Evolutionary conservation across 1,140 invertebrate genomes (phyloP).

Genomic region (Caenorhabditis inopinata): DNA sequence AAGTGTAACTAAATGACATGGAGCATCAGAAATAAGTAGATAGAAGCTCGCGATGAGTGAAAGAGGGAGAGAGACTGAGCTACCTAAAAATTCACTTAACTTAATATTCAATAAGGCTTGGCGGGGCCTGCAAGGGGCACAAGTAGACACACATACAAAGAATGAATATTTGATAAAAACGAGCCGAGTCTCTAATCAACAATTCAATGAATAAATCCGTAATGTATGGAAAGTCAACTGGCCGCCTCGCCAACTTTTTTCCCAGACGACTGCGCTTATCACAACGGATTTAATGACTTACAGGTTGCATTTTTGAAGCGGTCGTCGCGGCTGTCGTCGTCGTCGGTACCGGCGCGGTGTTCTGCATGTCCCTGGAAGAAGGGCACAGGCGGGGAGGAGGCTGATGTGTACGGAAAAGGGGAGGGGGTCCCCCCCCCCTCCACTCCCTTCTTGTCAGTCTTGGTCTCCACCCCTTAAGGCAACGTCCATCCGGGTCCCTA

Average conservation of each 20-base stretch:
- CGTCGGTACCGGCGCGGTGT: constrained; percentile 23
- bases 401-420: constrained; percentile 24
- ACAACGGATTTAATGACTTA: background rate
- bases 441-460: no score
- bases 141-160: constrained; percentile 30
- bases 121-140: constrained; percentile 17
- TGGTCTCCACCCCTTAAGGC: constrained; percentile 16
- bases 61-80: background rate
- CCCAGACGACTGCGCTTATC: no score
- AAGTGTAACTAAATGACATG: constrained; percentile 5
- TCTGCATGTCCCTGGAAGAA: constrained; percentile 11
- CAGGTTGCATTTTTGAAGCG: constrained; percentile 26
- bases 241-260: background rate
- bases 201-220: constrained; percentile 34
- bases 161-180: constrained; percentile 35
- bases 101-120: constrained; percentile 34
- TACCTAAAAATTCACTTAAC: constrained; percentile 34
- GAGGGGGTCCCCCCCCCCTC: background rate
- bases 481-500: background rate
- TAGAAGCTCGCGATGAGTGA: background rate
- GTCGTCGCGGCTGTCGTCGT: background rate
- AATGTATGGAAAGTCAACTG: constrained; percentile 22
- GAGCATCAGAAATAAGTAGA: background rate
- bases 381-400: background rate
- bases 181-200: constrained; percentile 33